phyloP scores from a whole-genome alignment of 2,888 invertebrate genomes.

The Drosophila mercatorum region DNA sequence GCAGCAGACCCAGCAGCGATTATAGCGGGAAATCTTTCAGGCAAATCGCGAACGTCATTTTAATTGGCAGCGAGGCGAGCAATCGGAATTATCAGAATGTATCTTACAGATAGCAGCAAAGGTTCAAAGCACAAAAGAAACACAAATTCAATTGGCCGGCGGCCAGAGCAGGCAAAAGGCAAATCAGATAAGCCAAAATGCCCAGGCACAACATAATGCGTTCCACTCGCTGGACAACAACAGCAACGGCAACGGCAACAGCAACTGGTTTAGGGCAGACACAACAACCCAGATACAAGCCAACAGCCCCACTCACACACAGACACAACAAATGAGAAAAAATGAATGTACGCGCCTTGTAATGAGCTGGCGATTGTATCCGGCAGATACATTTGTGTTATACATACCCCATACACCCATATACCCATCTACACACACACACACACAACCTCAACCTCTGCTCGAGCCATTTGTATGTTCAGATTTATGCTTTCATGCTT shows the following conservation, averaged over 20 bases:
- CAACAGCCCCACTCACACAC: neutral
- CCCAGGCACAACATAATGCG: slow-evolving; percentile 52
- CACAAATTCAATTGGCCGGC: slow-evolving; percentile 56
- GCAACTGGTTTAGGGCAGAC: slow-evolving; percentile 43
- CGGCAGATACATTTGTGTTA: slow-evolving; percentile 67
- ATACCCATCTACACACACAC: neutral
- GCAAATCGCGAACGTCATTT: slow-evolving; percentile 64
- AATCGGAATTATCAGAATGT: slow-evolving; percentile 54
- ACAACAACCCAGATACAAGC: neutral
- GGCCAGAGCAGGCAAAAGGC: slow-evolving; percentile 47
- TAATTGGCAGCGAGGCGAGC: slow-evolving; percentile 68
- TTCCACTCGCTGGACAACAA: slow-evolving; percentile 47
- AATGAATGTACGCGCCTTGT: slow-evolving; percentile 53
- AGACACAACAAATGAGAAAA: slow-evolving; percentile 26
- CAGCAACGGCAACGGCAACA: neutral
- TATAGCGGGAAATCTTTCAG: slow-evolving; percentile 29
- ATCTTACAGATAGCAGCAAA: slow-evolving; percentile 49
- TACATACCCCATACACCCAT: slow-evolving; percentile 14
- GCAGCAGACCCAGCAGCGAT: neutral
- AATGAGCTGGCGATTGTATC: slow-evolving; percentile 75
- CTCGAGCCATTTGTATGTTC: slow-evolving; percentile 43
- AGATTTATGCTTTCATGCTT: slow-evolving; percentile 67
- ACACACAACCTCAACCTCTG: neutral
- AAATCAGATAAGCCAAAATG: slow-evolving; percentile 71
- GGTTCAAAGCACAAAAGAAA: slow-evolving; percentile 51